Percentiles rank a stretch among this genome's conserved stretches.
phyloP scores from a whole-genome alignment of 1,140 invertebrate genomes.

The Dendrolimus kikuchii region DNA sequence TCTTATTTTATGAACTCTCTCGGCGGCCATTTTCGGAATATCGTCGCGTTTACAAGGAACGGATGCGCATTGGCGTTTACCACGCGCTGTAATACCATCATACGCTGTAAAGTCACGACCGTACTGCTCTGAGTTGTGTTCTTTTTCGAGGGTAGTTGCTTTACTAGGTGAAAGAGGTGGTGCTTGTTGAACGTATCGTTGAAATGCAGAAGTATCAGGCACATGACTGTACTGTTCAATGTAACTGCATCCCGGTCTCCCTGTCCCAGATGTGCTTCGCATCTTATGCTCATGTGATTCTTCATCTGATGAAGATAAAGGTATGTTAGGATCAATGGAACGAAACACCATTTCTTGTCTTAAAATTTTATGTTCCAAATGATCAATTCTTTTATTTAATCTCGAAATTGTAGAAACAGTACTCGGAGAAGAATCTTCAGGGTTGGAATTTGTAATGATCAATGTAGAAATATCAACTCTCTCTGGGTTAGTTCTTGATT shows the following conservation, averaged over 20 bases:
- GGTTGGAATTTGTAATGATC: slow-evolving; percentile 33
- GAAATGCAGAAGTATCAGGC: slow-evolving; percentile 58
- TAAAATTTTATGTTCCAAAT: slow-evolving; percentile 50
- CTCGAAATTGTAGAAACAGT: slow-evolving; percentile 27
- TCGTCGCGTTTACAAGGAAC: slow-evolving; percentile 57
- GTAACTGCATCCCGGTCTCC: slow-evolving; percentile 52
- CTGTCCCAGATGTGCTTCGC: slow-evolving; percentile 22
- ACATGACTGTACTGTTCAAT: slow-evolving; percentile 59
- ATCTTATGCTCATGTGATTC: slow-evolving; percentile 32
- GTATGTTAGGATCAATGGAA: slow-evolving; percentile 36
- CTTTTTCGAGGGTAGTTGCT: slow-evolving; percentile 53
- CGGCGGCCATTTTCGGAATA: slow-evolving; percentile 46
- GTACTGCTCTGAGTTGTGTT: slow-evolving; percentile 61
- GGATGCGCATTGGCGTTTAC: slow-evolving; percentile 49
- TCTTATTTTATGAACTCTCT: slow-evolving; percentile 57
- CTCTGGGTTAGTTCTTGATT: slow-evolving; percentile 21
- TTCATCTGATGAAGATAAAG: slow-evolving; percentile 44
- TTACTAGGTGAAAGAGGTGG: slow-evolving; percentile 42
- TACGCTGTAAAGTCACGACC: slow-evolving; percentile 60
- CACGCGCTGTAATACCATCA: slow-evolving; percentile 55
- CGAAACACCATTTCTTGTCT: slow-evolving; percentile 56
- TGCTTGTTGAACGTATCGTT: slow-evolving; percentile 46
- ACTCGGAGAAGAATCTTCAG: slow-evolving; percentile 24
- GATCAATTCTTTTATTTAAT: slow-evolving; percentile 48
- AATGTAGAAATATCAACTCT: slow-evolving; percentile 43